Conservation (phyloP, 2,113 vertebrate species). For the Mustelus asterias region DNA sequence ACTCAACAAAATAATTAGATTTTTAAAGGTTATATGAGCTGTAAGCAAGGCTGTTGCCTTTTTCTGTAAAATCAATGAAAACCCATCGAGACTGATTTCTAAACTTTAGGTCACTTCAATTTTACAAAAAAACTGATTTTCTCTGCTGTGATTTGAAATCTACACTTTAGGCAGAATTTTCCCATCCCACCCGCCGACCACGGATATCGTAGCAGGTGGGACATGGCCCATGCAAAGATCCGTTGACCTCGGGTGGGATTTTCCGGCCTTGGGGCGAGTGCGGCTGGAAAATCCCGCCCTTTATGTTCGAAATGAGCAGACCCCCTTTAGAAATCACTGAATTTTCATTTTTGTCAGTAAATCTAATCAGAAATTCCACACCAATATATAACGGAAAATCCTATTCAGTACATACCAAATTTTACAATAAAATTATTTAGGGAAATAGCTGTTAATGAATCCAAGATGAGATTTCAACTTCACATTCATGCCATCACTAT, state of each 20-base stretch:
- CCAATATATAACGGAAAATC: background rate
- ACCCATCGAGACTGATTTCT: background rate
- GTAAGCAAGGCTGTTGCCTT: background rate
- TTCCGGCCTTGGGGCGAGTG: too few relatives aligned
- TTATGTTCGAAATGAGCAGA: background rate
- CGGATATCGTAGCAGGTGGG: too few relatives aligned
- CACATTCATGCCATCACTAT: background rate
- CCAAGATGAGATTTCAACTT: background rate
- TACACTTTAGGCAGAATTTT: too few relatives aligned
- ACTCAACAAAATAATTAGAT: background rate
- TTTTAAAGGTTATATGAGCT: background rate
- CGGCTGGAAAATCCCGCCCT: too few relatives aligned
- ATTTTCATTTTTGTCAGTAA: background rate
- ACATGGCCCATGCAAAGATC: too few relatives aligned
- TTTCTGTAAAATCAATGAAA: background rate
- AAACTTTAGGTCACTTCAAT: background rate
- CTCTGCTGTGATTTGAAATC: background rate
- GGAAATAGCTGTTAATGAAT: background rate
- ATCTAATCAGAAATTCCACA: background rate
- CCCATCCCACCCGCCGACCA: too few relatives aligned
- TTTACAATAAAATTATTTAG: background rate
- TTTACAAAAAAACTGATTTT: background rate
- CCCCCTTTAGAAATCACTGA: background rate
- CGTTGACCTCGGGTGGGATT: too few relatives aligned
- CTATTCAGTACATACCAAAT: background rate